Percentiles rank a stretch among this genome's conserved stretches.
These are phyloP conservation scores for Himalopsyche kuldschensis DNA, from an alignment of 2,888 invertebrate species.

Conservation along the genomic window DNA sequence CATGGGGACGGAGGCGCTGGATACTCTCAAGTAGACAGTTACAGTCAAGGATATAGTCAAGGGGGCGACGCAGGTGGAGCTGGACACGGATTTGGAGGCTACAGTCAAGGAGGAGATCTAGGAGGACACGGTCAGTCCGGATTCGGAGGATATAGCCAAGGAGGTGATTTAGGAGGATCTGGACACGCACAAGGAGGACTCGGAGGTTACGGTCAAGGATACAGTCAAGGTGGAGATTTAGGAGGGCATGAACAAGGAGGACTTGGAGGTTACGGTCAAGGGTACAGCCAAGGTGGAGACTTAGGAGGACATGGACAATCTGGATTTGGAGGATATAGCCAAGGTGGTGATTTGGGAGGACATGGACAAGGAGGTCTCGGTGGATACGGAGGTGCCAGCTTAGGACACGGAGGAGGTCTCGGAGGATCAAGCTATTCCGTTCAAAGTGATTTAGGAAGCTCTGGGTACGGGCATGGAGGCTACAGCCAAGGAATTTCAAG, in stretches of 20 bases:
- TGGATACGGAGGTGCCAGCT: conserved; percentile 34
- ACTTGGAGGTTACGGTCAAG: conserved; percentile 38
- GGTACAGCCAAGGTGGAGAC: conserved; percentile 28
- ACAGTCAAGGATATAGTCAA: conserved; percentile 3
- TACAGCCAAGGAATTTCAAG: conserved; percentile 37
- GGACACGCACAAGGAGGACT: conserved; percentile 3
- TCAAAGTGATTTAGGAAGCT: neutral
- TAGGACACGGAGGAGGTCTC: conserved; percentile 35
- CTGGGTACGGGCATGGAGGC: conserved; percentile 12
- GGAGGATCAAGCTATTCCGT: conserved; percentile 11
- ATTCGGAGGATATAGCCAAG: conserved; percentile 42
- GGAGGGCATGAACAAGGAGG: conserved; percentile 21
- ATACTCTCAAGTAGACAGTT: conserved; percentile 14
- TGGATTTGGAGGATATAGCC: conserved; percentile 6
- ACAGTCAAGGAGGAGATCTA: neutral
- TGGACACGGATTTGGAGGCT: conserved; percentile 7
- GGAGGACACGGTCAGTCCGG: conserved; percentile 40
- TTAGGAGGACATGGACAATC: neutral
- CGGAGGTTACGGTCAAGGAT: conserved; percentile 9
- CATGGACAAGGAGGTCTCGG: conserved; percentile 30
- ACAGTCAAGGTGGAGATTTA: conserved; percentile 2
- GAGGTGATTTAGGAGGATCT: conserved; percentile 36
- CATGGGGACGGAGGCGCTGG: neutral
- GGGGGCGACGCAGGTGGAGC: neutral
- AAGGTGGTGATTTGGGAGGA: conserved; percentile 20